Percentiles rank a stretch among this genome's conserved stretches.
These are phyloP conservation scores for Clarias pachynema DNA, from an alignment of 2,797 vertebrate species.

Conservation along the genomic window DNA sequence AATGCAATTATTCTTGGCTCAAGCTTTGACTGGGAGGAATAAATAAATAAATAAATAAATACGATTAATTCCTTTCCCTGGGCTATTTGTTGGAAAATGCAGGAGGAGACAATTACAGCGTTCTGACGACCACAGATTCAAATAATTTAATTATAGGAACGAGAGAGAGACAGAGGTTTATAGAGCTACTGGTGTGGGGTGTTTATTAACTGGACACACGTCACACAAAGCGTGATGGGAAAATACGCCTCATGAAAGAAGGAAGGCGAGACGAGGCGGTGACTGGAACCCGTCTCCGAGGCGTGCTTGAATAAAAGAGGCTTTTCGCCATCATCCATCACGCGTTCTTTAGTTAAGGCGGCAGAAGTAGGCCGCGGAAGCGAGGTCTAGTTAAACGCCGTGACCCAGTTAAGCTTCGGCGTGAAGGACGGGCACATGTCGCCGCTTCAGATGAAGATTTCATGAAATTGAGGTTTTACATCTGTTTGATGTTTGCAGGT, in stretches of 20 bases:
- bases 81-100: not conserved
- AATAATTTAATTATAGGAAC: not conserved
- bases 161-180: not conserved
- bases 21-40: not conserved
- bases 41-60: too few species aligned
- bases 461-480: slow-evolving; percentile 14
- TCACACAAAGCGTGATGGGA: not conserved
- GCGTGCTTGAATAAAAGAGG: not conserved
- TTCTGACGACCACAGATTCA: not conserved
- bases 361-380: not conserved
- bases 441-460: slow-evolving; percentile 24
- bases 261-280: not conserved
- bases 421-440: slow-evolving; percentile 12
- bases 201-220: not conserved
- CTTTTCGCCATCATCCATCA: not conserved
- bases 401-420: slow-evolving; percentile 12
- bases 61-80: not conserved
- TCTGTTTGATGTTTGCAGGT: slow-evolving; percentile 15
- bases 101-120: slow-evolving; percentile 10
- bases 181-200: not conserved
- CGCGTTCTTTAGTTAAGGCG: slow-evolving; percentile 8
- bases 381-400: slow-evolving; percentile 7
- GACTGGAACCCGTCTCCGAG: not conserved
- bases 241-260: too few species aligned
- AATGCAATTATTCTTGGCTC: slow-evolving; percentile 4